These are phyloP conservation scores for Anastrepha obliqua DNA, from an alignment of 1,140 invertebrate species.

Conservation along the genomic window DNA sequence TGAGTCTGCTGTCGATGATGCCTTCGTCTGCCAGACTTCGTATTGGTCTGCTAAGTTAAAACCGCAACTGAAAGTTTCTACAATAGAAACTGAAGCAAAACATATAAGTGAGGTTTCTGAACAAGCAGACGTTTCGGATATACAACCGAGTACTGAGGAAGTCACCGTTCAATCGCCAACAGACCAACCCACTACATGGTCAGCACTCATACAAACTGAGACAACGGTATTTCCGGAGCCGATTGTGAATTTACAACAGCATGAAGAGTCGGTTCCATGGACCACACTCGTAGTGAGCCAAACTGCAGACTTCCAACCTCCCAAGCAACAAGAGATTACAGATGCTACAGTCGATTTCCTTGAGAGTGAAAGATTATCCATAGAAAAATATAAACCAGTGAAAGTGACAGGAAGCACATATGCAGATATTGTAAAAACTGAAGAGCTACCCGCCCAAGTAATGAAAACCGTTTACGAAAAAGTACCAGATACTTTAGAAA, in stretches of 20 bases:
- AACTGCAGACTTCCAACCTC: constrained; percentile 68
- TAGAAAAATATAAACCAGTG: constrained; percentile 4
- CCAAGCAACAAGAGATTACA: constrained; percentile 59
- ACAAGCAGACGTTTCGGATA: neutral
- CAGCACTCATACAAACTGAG: constrained; percentile 71
- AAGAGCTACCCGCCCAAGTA: constrained; percentile 7
- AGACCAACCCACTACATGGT: constrained; percentile 71
- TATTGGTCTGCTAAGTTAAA: constrained; percentile 71
- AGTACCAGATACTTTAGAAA: neutral
- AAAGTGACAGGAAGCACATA: constrained; percentile 5
- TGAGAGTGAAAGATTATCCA: neutral
- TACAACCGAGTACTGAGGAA: constrained; percentile 55
- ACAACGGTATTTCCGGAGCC: constrained; percentile 64
- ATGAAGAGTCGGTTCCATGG: constrained; percentile 57
- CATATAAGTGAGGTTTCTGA: neutral
- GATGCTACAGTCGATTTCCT: constrained; percentile 47
- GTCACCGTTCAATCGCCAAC: constrained; percentile 66
- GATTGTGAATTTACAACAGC: constrained; percentile 10
- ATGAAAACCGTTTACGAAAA: neutral
- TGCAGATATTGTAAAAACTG: constrained; percentile 53
- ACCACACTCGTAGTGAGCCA: constrained; percentile 68
- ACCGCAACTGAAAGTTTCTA: constrained; percentile 45
- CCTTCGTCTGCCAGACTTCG: constrained; percentile 69
- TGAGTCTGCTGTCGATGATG: neutral
- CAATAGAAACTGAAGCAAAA: neutral